phyloP scores from a whole-genome alignment of 2,113 vertebrate genomes.

The Pimephales promelas region DNA sequence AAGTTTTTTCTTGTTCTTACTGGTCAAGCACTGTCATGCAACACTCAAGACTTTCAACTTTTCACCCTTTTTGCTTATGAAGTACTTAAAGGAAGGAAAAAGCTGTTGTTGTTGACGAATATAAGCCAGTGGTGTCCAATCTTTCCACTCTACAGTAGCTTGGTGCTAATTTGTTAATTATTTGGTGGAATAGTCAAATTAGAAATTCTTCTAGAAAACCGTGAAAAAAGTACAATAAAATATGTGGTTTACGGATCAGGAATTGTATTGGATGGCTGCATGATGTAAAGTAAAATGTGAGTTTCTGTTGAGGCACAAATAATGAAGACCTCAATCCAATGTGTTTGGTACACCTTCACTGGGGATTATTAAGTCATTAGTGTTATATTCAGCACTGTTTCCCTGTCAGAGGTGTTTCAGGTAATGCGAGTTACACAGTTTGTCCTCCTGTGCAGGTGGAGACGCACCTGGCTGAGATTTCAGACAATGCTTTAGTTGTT shows the following conservation, averaged over 20 bases:
- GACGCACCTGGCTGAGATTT: slow-evolving; percentile 2
- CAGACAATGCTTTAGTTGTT: slow-evolving; percentile 26
- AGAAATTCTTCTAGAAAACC: neutral
- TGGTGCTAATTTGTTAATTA: neutral
- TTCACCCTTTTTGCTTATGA: neutral
- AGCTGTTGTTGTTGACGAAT: neutral
- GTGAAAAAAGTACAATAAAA: neutral
- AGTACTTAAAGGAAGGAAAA: neutral
- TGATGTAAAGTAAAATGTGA: neutral
- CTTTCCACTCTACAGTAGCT: too few relatives aligned
- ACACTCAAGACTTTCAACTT: neutral
- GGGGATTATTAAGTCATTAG: neutral
- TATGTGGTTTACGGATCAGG: neutral
- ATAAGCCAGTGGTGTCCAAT: too few relatives aligned
- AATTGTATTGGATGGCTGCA: neutral
- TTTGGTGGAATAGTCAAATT: neutral
- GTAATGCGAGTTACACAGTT: slow-evolving; percentile 9
- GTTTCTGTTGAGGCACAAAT: neutral
- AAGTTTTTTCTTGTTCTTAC: slow-evolving; percentile 1
- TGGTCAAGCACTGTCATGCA: neutral
- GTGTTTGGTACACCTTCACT: neutral
- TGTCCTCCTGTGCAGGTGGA: slow-evolving; percentile 1
- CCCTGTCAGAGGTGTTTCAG: neutral
- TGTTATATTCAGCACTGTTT: neutral
- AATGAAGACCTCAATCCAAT: neutral